Evolutionary conservation across 2,888 invertebrate species (phyloP).

Genomic region (Drosophila colorata): DNA sequence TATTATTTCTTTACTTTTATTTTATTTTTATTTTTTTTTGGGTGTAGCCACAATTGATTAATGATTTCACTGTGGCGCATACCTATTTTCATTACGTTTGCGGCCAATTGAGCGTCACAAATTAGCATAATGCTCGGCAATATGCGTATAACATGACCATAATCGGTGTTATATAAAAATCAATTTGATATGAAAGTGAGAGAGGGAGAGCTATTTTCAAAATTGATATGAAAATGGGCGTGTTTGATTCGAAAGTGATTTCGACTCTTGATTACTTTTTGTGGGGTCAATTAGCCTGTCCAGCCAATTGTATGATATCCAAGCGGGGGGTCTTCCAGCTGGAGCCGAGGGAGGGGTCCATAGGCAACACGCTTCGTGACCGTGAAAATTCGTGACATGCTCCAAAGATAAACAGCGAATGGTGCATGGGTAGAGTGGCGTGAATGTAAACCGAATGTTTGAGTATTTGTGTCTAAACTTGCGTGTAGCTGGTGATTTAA

Average conservation of each 20-base stretch:
- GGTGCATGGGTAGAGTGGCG: slow-evolving; percentile 16
- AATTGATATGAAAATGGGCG: slow-evolving; percentile 60
- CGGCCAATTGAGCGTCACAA: slow-evolving; percentile 43
- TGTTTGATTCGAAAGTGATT: slow-evolving; percentile 74
- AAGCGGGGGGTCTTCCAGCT: not conserved
- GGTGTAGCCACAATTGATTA: slow-evolving; percentile 73
- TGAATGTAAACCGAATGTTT: slow-evolving; percentile 47
- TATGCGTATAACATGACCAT: slow-evolving; percentile 70
- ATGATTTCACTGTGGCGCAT: slow-evolving; percentile 68
- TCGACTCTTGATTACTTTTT: slow-evolving; percentile 41
- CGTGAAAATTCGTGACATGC: slow-evolving; percentile 72
- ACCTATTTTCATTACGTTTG: slow-evolving; percentile 31
- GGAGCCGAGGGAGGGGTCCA: slow-evolving; percentile 10
- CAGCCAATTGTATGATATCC: slow-evolving; percentile 22
- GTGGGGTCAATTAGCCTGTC: slow-evolving; percentile 45
- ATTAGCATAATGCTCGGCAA: slow-evolving; percentile 71
- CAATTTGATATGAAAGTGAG: slow-evolving; percentile 68
- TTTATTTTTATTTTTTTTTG: slow-evolving; percentile 42
- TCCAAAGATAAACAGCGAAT: slow-evolving; percentile 40
- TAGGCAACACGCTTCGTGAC: slow-evolving; percentile 60
- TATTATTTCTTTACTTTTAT: not conserved
- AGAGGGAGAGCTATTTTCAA: slow-evolving; percentile 31
- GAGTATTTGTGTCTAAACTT: slow-evolving; percentile 25
- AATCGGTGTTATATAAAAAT: slow-evolving; percentile 69
- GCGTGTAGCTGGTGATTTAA: slow-evolving; percentile 41